Evolutionary conservation across 2,888 invertebrate genomes (phyloP), one percentile per base, ranked within the genome.

Genomic region (Mactromeris polynyma): DNA sequence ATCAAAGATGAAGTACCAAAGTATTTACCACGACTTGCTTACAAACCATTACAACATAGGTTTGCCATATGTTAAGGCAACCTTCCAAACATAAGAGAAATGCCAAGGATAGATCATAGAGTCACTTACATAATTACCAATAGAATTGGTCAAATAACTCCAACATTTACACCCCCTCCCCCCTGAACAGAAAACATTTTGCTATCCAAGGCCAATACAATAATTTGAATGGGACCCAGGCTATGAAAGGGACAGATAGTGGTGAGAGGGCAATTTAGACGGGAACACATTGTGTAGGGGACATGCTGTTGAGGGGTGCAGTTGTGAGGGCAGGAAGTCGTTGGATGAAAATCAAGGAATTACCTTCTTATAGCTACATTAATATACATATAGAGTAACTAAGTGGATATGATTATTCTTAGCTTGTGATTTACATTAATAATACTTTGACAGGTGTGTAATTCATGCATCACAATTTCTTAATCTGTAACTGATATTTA

Each of bases 21-120:
- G 58, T n/a, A 26, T 64, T 64, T 64, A 64, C 26, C 58, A 64
- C 26, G 58, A 64, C n/a, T 64, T 26, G 26, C 58, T 64, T 64
- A 64, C 58, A 64, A 64, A 64, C 26, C n/a, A 64, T 64, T 64
- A 64, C 26, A 64, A 64, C 58, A 64, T 64, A 64, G 26, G 26
- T 64, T 64, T 64, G n/a, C 58, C 58, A 64, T 64, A 64, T 64
- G 58, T 64, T 64, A n/a, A n/a, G 58, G 58, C 58, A 64, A 64
- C 58, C 58, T 64, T 64, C 58, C 58, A 64, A 26, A 7, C n/a
- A 26, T 6, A 7, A 26, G 9, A 26, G 26, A 64, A 26, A 64
- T 64, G 26, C 58, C 46, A 26, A 64, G 58, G 26, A n/a, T 64
- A n/a, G 26, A 9, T 64, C 26, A n/a, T 21, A 26, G n/a, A 26